Base-by-base conservation (phyloP, 2,888 invertebrate genomes). In the Neocrepidodera transversa region DNA sequence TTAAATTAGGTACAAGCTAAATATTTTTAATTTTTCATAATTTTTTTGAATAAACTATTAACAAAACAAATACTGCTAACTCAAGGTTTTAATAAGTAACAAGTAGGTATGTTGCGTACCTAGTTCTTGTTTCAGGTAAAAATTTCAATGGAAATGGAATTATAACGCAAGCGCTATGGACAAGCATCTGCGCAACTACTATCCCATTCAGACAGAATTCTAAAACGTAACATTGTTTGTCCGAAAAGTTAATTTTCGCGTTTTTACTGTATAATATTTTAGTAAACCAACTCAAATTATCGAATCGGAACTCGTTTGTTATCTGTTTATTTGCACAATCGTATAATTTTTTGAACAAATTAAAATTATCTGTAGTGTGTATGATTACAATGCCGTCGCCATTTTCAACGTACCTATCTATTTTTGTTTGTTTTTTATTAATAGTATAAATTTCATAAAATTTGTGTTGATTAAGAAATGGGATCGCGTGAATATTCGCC, bases 401-500 rank as follows among this genome's bases (percentile, higher is more conserved):
- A 51, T 51, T 26, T 40, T 51, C 38, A 28, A 28, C 40, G 16
- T 23, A 32, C 10, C 17, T 7, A 3, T 16, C 17, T 7, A 3
- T 16, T 17, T 17, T 38, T 38, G 5, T n/a, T n/a, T 3, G 14
- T 17, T 17, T 38, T 38, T 17, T 17, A 2, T 2, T 38, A 11
- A 38, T 38, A 38, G 13, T 13, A 32, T 10, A 32, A 32, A 4
- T 16, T 38, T 30, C 8, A 8, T n/a, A 11, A 35, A 30, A 18
- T 13, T 3, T 14, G 11, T 28, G 5, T 32, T 32, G n/a, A 5
- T 16, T 7, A 4, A 16, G 47, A 36, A 17, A 57, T 57, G 57
- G 50, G 58, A 47, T 56, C 53, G 40, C 59, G 63, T 30, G 72
- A 72, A 50, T 75, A 73, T 68, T 75, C 75, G 4, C 71, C 74